phyloP scores from a whole-genome alignment of 1,140 invertebrate species.

The Liolophura sinensis region DNA sequence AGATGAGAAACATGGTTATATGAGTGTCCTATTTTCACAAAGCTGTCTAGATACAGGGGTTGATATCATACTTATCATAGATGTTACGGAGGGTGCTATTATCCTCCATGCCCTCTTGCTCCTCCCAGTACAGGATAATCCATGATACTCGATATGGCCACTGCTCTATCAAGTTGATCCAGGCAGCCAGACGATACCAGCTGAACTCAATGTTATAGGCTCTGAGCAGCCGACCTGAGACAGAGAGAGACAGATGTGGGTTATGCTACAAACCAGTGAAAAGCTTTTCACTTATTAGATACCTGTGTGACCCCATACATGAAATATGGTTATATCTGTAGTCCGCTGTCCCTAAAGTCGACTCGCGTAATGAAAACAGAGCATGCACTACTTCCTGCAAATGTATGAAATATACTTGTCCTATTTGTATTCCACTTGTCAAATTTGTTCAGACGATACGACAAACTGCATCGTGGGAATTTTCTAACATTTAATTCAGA shows the following conservation, averaged over 20 bases:
- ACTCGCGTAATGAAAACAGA: too few species aligned
- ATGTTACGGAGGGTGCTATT: constrained; percentile 81
- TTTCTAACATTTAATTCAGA: too few species aligned
- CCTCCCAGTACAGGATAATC: constrained; percentile 93
- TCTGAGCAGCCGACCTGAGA: constrained; percentile 83
- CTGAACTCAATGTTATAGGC: constrained; percentile 99
- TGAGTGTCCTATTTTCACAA: too few species aligned
- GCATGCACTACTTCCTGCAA: too few species aligned
- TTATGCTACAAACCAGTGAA: neutral
- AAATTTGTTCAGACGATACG: too few species aligned
- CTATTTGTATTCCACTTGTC: too few species aligned
- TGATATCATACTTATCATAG: constrained; percentile 80
- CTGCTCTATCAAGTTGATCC: constrained; percentile 98
- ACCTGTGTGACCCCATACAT: too few species aligned
- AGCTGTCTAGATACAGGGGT: neutral
- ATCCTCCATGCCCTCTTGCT: constrained; percentile 88
- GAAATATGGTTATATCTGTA: too few species aligned
- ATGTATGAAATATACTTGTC: too few species aligned
- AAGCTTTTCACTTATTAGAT: neutral
- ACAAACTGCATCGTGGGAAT: too few species aligned
- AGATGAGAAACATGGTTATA: too few species aligned
- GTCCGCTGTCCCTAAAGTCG: too few species aligned
- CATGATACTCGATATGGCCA: constrained; percentile 97
- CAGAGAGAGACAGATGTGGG: constrained; percentile 1
- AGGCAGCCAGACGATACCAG: constrained; percentile 95